These are phyloP conservation scores for Mystacides longicornis DNA, from an alignment of 2,888 invertebrate genomes.

Conservation along the genomic window DNA sequence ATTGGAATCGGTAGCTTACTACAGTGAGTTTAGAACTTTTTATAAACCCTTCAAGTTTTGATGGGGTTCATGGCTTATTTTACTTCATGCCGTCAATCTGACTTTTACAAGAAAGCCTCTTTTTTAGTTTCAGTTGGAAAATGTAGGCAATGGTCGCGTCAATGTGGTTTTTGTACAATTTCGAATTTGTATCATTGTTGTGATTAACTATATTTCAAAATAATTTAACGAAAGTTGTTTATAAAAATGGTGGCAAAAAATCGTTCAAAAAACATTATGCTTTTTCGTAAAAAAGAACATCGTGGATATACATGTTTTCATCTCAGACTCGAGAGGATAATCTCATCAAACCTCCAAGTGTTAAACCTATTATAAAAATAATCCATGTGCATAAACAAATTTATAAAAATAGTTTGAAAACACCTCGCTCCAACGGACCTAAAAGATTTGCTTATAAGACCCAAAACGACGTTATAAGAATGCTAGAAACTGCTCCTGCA, in stretches of 20 bases:
- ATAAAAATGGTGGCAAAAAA: neutral
- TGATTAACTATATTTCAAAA: no score
- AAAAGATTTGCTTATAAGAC: constrained; percentile 8
- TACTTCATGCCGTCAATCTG: no score
- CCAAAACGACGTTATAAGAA: constrained; percentile 27
- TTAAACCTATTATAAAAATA: neutral
- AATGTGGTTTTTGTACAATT: no score
- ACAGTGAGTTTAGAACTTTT: no score
- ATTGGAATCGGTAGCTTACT: no score
- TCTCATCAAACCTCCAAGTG: neutral
- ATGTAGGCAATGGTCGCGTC: no score
- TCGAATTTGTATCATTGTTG: no score
- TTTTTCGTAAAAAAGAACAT: neutral
- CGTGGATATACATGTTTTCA: neutral
- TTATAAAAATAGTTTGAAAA: neutral
- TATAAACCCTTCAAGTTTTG: no score
- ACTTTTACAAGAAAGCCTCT: no score
- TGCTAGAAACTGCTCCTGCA: constrained; percentile 40
- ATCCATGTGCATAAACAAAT: neutral
- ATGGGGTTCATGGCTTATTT: no score
- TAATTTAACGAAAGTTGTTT: neutral
- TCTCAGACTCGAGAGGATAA: neutral
- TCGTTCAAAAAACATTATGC: neutral
- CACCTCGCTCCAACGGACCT: neutral
- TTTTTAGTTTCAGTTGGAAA: no score